A percentile compares a stretch with the other conserved stretches of the same genome.
Conservation (phyloP, 2,888 invertebrate species). For the Sericinus montela region DNA sequence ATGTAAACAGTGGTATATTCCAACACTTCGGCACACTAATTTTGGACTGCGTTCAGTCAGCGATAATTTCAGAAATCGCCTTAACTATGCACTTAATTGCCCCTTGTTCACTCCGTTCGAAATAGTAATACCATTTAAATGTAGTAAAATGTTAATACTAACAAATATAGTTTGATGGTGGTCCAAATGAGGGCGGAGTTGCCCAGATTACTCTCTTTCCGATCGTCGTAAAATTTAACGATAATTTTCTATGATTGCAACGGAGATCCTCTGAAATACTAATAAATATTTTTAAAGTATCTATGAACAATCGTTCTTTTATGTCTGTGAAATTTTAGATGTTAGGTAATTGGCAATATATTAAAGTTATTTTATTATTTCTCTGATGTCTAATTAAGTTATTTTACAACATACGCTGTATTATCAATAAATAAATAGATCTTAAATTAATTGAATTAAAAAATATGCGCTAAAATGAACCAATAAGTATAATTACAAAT, state of each 20-base stretch:
- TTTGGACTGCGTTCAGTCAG: slow-evolving; percentile 52
- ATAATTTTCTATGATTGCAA: slow-evolving; percentile 32
- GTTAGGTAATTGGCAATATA: no score
- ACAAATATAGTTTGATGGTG: slow-evolving; percentile 47
- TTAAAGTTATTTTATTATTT: no score
- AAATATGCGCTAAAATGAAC: no score
- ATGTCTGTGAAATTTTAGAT: neutral
- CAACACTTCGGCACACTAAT: slow-evolving; percentile 49
- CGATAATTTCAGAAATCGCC: slow-evolving; percentile 55
- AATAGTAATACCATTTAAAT: slow-evolving; percentile 46
- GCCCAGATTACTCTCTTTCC: slow-evolving; percentile 44
- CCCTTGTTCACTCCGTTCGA: slow-evolving; percentile 45
- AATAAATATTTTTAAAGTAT: neutral
- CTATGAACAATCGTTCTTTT: neutral
- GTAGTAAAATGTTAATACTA: slow-evolving; percentile 36
- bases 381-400: no score
- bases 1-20: slow-evolving; percentile 38
- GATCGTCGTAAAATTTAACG: slow-evolving; percentile 46
- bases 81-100: slow-evolving; percentile 58
- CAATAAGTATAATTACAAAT: no score
- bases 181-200: slow-evolving; percentile 37
- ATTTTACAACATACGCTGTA: no score
- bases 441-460: no score
- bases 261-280: neutral
- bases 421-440: no score